Evolutionary conservation across 2,888 invertebrate species (phyloP), one percentile per base, ranked within the genome.

Genomic region (Furcula furcula): DNA sequence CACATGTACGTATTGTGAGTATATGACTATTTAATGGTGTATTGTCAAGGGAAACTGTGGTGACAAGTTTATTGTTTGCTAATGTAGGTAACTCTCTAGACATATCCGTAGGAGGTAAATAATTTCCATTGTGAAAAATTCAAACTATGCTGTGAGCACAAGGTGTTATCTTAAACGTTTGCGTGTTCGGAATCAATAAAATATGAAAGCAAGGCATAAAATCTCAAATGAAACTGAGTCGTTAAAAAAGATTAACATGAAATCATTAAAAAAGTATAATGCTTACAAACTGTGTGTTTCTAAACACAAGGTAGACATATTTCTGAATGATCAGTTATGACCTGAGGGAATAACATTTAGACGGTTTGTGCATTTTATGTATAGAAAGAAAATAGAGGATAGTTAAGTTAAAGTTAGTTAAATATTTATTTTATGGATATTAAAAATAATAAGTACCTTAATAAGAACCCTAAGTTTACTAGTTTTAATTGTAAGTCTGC

Each of bases 251-350:
- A 39, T 40, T n/a, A 35, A 36, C 9, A 47, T 41, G 34, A 40
- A 38, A 30, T 1, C 16, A 3, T 13, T 20, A n/a, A 37, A 27
- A 16, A 25, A 12, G 5, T 52, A 55, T 31, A 40, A 41, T 19
- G 42, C 48, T 0, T 52, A 33, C 28, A 55, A 49, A 28, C 25
- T 49, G 7, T 47, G 26, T 19, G 41, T 49, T 2, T 31, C 47
- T 5, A 46, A 47, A 9, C 3, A 31, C 34, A 41, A 46, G 15
- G 6, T 46, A 11, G 29, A 29, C n/a, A 20, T 36, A 9, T 47
- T 40, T 40, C 29, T 55, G 23, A 34, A 45, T 30, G 43, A 46
- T 9, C 18, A 31, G 3, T 34, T 51, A 5, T 50, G 54, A 48
- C 50, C 48, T 0, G 29, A 37, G 11, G 46, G 50, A 2, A 39